phyloP scores from a whole-genome alignment of 2,113 vertebrate species.

The Mionectes macconnelli region DNA sequence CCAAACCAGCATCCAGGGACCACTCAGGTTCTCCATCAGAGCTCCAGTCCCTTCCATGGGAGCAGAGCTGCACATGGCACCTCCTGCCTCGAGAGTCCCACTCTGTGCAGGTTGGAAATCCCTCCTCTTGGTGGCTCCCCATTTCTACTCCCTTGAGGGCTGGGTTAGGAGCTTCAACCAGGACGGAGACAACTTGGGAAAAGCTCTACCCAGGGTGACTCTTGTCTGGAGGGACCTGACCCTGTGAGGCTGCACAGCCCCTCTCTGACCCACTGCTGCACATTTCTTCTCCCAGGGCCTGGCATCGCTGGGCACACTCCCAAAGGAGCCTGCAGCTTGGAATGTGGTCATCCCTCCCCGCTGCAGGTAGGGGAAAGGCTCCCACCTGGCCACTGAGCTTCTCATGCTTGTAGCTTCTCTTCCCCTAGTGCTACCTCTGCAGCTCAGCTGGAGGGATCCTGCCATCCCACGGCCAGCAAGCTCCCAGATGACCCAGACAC shows the following conservation, averaged over 20 bases:
- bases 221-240: rapidly evolving
- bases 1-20: neutral
- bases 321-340: neutral
- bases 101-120: neutral
- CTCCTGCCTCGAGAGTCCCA: neutral
- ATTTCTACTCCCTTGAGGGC: neutral
- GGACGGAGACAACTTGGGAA: neutral
- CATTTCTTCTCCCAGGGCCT: neutral
- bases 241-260: rapidly evolving
- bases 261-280: neutral
- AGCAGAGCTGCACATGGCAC: neutral
- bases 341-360: rapidly evolving
- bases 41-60: neutral
- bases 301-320: neutral
- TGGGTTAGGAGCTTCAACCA: neutral
- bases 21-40: neutral
- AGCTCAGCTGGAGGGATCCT: neutral
- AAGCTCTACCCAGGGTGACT: neutral
- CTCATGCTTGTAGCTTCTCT: neutral
- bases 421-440: neutral
- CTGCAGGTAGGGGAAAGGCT: neutral
- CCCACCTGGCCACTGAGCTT: neutral
- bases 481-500: neutral
- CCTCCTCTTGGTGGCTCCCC: neutral
- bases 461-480: neutral